Conservation (phyloP, 64 coral and sea anemone genomes). For the Anthopleura sola region DNA sequence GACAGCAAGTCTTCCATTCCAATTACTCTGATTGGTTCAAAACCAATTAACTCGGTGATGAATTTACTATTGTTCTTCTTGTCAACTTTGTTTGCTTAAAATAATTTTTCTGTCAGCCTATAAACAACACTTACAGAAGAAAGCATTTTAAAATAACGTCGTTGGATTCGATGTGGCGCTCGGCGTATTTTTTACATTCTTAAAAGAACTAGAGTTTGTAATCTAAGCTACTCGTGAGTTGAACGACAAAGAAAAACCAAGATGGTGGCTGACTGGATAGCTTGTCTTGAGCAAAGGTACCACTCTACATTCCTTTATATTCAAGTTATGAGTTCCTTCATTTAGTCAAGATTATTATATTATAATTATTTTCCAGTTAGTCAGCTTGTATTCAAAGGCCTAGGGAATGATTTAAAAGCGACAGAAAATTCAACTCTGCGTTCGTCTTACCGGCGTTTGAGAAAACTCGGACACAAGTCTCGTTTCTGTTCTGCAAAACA, state of each 20-base stretch:
- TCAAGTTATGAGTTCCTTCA: neutral
- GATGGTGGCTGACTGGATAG: constrained; percentile 72
- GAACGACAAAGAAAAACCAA: neutral
- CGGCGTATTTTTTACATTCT: neutral
- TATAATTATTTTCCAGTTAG: neutral
- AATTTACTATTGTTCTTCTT: neutral
- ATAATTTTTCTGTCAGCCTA: neutral
- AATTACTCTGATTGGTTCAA: neutral
- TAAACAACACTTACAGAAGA: neutral
- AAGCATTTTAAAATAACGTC: neutral
- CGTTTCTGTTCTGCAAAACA: no score
- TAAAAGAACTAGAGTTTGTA: no score
- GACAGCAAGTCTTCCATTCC: neutral
- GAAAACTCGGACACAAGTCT: no score
- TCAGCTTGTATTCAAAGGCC: neutral
- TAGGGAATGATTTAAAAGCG: neutral
- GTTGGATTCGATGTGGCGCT: neutral
- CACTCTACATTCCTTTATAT: neutral
- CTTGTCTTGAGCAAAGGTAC: constrained; percentile 59
- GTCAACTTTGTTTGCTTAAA: neutral
- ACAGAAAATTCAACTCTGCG: neutral
- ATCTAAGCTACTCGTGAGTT: neutral
- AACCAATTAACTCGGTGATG: neutral
- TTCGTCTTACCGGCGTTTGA: no score
- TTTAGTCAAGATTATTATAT: neutral